Evolutionary conservation across 2,797 vertebrate species (phyloP).

Genomic region (Acrossocheilus fasciatus): DNA sequence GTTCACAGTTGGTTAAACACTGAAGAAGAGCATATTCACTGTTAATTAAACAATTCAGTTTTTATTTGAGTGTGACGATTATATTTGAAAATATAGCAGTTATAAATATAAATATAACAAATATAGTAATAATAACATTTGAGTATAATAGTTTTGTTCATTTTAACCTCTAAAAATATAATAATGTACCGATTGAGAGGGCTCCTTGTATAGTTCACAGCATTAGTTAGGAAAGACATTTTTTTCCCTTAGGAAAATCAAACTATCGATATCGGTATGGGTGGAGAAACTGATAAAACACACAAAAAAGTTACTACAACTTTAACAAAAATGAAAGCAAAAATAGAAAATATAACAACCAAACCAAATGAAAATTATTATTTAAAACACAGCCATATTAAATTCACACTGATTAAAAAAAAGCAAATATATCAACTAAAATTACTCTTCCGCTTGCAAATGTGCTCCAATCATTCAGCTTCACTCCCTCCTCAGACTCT

Average conservation of each 20-base stretch:
- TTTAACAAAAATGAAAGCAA: neutral
- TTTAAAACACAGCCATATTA: neutral
- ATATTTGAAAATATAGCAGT: neutral
- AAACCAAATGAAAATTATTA: neutral
- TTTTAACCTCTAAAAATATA: neutral
- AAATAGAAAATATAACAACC: neutral
- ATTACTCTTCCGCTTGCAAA: constrained; percentile 29
- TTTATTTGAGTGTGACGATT: neutral
- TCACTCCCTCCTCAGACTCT: constrained; percentile 36
- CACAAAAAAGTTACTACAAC: neutral
- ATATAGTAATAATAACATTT: too few relatives aligned
- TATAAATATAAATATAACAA: too few relatives aligned
- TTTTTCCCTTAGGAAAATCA: neutral
- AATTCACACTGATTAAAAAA: neutral
- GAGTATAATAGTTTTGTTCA: neutral
- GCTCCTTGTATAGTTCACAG: neutral
- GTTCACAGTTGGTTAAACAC: neutral
- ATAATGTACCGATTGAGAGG: neutral
- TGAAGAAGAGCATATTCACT: neutral
- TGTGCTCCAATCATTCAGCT: constrained; percentile 12
- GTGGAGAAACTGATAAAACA: neutral
- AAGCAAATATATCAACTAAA: neutral
- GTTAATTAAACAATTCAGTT: neutral
- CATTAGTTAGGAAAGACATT: neutral
- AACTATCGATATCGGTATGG: neutral